Evolutionary conservation across 2,113 vertebrate species (phyloP).

Genomic region (Aldabrachelys gigantea): DNA sequence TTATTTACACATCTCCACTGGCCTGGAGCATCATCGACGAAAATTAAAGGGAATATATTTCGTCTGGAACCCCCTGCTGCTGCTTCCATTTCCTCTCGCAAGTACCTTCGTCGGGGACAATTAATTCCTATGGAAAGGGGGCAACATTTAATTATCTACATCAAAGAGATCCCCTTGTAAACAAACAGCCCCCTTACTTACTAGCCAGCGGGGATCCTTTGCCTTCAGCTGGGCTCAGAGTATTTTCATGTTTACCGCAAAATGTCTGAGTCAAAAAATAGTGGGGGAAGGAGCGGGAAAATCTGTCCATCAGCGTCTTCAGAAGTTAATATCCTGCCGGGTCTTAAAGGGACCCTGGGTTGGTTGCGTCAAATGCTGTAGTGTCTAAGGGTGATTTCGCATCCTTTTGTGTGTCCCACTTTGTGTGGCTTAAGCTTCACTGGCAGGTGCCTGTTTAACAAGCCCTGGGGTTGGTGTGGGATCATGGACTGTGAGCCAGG

Average conservation of each 20-base stretch:
- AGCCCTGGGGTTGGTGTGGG: not conserved
- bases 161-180: not conserved
- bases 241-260: not conserved
- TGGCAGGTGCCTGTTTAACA: not conserved
- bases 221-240: not conserved
- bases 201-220: not conserved
- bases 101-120: not conserved
- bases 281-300: not conserved
- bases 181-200: not conserved
- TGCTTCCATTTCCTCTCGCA: not conserved
- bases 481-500: not conserved
- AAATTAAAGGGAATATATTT: not conserved
- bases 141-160: slow-evolving; percentile 19
- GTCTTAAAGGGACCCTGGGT: not conserved
- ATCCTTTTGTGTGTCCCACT: not conserved
- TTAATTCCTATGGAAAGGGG: not conserved
- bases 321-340: not conserved
- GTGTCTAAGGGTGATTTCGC: not conserved
- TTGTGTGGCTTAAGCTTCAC: not conserved
- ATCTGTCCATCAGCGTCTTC: not conserved
- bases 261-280: not conserved
- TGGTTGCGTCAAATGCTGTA: not conserved
- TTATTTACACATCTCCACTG: not conserved
- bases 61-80: not conserved
- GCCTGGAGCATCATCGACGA: not conserved